Base-by-base conservation (phyloP, 2,797 vertebrate genomes). In the Xerus rutilus region DNA sequence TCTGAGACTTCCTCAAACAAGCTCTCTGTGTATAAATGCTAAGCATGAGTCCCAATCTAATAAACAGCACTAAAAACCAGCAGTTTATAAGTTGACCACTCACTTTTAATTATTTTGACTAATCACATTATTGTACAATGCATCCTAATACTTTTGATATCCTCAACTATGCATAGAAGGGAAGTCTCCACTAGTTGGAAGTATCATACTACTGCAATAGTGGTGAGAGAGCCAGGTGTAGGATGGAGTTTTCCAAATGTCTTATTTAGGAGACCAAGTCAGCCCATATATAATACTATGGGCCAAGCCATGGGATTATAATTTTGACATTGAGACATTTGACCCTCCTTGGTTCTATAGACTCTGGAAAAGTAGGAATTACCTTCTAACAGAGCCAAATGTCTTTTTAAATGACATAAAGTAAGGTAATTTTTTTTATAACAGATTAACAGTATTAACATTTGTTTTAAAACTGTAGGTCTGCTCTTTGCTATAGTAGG, bases 401-500 rank as follows among this genome's bases (percentile, higher is more conserved):
- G 5, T 39, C 6, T 69, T 85, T 86, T 85, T 86, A 86, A 78
- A n/a, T 62, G 64, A 28, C 25, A 90, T 64, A 35, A 69, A 47
- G 21, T 30, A 77, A 18, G 47, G 6, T 28, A 0, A 21, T 83
- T 85, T 65, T 82, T 70, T 81, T 81, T 70, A 39, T 21, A 59
- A 59, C 39, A 28, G 32, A 23, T 70, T 6, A 81, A 17, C 32
- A 69, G 2, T 52, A 72, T 8, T 85, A 47, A 2, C 43, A 88
- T 95, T 83, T 76, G 7, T 76, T 85, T 94, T 85, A 76, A 93
- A 67, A 79, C 47, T 72, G 15, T 13, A 35, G 20, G 4, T n/a
- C 47, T 88, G 18, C 5, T 70, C n/a, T 82, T 69, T 25, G 5
- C 28, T 67, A 3, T 47, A 84, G 43, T 30, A 84, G 79, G 81